Base-by-base conservation (phyloP, 2,113 vertebrate genomes). In the Eublepharis macularius region DNA sequence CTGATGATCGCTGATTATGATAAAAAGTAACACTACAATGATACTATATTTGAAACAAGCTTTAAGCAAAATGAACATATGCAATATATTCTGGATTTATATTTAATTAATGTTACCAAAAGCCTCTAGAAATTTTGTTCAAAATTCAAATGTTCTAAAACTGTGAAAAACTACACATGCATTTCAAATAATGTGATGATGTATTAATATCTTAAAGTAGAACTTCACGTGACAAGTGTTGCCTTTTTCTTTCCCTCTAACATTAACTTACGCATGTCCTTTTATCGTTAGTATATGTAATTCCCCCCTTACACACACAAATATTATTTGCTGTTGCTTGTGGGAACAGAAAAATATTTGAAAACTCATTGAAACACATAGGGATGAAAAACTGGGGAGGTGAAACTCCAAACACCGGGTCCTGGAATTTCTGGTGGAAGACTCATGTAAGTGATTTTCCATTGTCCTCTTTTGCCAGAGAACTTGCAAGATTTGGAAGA, bases 1-100 rank as follows among this genome's bases (percentile, higher is more conserved):
- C 45, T 6, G 14, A 87, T 43, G 69, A 13, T 47, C 6, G 24
- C 26, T 88, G 57, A 63, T 51, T 6, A 39, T 60, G 47, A 69
- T 82, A 47, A 88, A 34, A 87, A 16, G 83, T 41, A 86, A 78
- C 68, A 70, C 3, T 1, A 0, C 9, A 78, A 54, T 72, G 3
- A 34, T 39, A 34, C 16, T 75, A 21, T 41, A 0, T 79, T 87
- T 78, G 45, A 1, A 41, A 49, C 76, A 69, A 29, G n/a, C 8
- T 10, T 7, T 29, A 85, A 3, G 0, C 0, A 0, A 80, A 43
- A 69, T 76, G n/a, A 4, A 8, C 43, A n/a, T 36, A 12, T 47
- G 26, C 10, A 78, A 0, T 76, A 36, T 72, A 78, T 86, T 90
- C 77, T 86, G 77, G 86, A 84, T 24, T 51, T 36, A 54, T 54